A percentile compares a stretch with the other conserved stretches of the same genome.
Conservation (phyloP, 2,113 vertebrate species). For the Serilophus lunatus region DNA sequence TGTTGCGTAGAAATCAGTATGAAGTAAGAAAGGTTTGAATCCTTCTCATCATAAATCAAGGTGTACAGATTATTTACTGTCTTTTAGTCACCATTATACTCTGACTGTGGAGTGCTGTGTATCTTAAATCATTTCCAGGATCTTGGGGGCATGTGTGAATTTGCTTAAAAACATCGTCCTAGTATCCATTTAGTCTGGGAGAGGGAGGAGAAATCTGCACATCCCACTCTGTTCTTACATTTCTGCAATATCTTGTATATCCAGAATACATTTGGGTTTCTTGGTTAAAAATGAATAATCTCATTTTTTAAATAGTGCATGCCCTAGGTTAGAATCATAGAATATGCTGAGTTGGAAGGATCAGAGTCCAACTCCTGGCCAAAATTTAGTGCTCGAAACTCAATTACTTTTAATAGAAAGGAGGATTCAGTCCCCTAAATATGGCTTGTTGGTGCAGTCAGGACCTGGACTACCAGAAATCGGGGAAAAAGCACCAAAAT, state of each 20-base stretch:
- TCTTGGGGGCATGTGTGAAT: background rate
- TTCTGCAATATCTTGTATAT: background rate
- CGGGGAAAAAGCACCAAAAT: background rate
- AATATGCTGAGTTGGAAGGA: background rate
- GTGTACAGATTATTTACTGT: background rate
- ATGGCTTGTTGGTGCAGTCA: background rate
- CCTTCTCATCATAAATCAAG: background rate
- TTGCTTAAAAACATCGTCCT: background rate
- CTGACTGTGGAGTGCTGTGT: background rate
- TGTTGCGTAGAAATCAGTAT: background rate
- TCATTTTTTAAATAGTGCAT: background rate
- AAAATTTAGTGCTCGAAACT: background rate
- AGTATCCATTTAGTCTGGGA: background rate
- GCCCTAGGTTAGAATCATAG: background rate
- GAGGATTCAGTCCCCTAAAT: background rate
- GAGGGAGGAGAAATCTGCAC: background rate
- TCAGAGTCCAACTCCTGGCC: background rate
- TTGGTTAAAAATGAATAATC: background rate
- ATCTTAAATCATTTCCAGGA: background rate
- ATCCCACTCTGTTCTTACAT: rapidly evolving
- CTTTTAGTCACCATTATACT: background rate
- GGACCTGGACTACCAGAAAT: background rate
- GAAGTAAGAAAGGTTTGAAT: background rate
- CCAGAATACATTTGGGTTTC: background rate
- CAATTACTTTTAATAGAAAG: background rate